Base-by-base conservation (phyloP, 2,888 invertebrate species). In the Acleris sparsana region DNA sequence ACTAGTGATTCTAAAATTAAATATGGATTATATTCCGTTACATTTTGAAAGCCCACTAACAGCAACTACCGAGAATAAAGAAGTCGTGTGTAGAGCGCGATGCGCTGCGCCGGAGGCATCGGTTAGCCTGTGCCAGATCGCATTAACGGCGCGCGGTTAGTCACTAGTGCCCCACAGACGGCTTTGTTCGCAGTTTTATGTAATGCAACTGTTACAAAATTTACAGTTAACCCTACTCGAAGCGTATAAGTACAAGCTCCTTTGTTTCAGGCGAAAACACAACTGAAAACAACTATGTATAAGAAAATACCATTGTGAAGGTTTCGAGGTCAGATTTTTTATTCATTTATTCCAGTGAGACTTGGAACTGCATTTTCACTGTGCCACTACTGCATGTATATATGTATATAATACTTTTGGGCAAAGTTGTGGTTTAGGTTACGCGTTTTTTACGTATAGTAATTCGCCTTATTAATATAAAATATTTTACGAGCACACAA, bases 181-280 rank as follows among this genome's bases (percentile, higher is more conserved):
- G 71, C 73, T 78, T 80, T 79, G 77, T 82, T 79, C 73, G 71
- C 39, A 66, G 80, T 83, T 89, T 88, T 87, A 88, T 85, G 84
- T 86, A 86, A 89, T 82, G 71, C 77, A 81, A 87, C 85, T 86
- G 86, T 86, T 82, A 83, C 80, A 82, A 85, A 82, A 84, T 86
- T 73, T 85, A 89, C 88, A 84, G 90, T 88, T 87, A 83, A 18
- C 33, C 11, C 74, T 75, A 67, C 73, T 74, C 75, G 69, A 73
- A 80, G 75, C 77, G 80, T 82, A 80, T 80, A 81, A 77, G 78
- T 73, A 73, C 74, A 70, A 69, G 68, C 63, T 72, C 72, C 79
- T 84, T 88, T 87, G 86, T 88, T 82, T 80, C 73, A 80, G 73
- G 53, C 63, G 68, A 75, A 78, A 73, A 76, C 55, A 73, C 70